Conservation (phyloP, 1,140 invertebrate species). For the Hycleus phaleratus region DNA sequence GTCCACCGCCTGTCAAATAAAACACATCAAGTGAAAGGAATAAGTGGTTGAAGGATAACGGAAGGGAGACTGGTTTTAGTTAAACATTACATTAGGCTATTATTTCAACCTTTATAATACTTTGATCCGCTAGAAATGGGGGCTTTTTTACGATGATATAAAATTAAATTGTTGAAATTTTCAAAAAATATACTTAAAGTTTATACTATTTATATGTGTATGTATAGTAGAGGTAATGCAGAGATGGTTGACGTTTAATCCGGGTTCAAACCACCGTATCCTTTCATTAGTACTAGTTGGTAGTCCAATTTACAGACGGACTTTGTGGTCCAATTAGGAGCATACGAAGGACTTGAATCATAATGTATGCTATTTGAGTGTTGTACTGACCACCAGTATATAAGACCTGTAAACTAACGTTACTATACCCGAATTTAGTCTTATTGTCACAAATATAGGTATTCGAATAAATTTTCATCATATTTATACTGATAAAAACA, state of each 20-base stretch:
- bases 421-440: constrained; percentile 5
- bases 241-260: constrained; percentile 8
- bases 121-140: background rate
- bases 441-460: constrained; percentile 4
- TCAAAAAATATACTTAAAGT: too few species aligned
- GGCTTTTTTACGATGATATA: too few species aligned
- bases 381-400: constrained; percentile 4
- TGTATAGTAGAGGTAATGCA: background rate
- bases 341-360: constrained; percentile 6
- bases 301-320: background rate
- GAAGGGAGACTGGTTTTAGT: too few species aligned
- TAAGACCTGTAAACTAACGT: constrained; percentile 5
- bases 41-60: too few species aligned
- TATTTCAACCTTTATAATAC: background rate
- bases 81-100: too few species aligned
- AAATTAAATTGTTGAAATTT: too few species aligned
- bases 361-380: constrained; percentile 13
- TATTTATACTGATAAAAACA: too few species aligned
- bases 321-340: constrained; percentile 21
- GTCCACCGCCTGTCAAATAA: constrained; percentile 7
- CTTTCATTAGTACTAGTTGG: constrained; percentile 11
- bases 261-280: background rate
- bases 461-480: background rate
- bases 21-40: background rate
- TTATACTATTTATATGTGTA: too few species aligned